These are phyloP conservation scores for Sialis fuliginosa DNA, from an alignment of 2,888 invertebrate genomes.

Conservation along the genomic window DNA sequence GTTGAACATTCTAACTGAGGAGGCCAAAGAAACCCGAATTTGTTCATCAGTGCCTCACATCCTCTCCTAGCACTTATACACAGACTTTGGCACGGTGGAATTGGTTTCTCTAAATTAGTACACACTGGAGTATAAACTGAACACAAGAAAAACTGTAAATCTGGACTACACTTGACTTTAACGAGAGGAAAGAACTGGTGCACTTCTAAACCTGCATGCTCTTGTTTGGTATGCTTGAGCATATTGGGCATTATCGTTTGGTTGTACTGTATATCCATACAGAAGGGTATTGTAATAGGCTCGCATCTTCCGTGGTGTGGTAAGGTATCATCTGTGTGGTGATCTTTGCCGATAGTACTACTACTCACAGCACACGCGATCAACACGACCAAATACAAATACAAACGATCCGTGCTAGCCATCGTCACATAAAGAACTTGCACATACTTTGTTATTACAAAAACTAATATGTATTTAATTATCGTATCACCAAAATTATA, in stretches of 20 bases:
- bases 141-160: slow-evolving; percentile 88
- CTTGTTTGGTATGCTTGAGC: slow-evolving; percentile 79
- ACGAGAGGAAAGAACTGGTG: slow-evolving; percentile 87
- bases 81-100: slow-evolving; percentile 80
- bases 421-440: too few species aligned
- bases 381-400: too few species aligned
- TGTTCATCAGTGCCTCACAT: slow-evolving; percentile 74
- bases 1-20: slow-evolving; percentile 72
- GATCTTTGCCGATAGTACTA: neutral
- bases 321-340: slow-evolving; percentile 20
- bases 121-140: slow-evolving; percentile 92
- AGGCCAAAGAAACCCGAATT: slow-evolving; percentile 81
- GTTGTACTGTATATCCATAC: slow-evolving; percentile 86
- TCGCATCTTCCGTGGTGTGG: slow-evolving; percentile 83
- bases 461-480: too few species aligned
- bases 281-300: slow-evolving; percentile 80
- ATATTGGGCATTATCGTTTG: slow-evolving; percentile 93
- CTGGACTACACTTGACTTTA: slow-evolving; percentile 86
- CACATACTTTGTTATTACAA: too few species aligned
- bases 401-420: too few species aligned
- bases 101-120: slow-evolving; percentile 74
- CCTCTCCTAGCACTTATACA: slow-evolving; percentile 75
- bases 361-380: too few species aligned
- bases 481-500: too few species aligned
- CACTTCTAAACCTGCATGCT: slow-evolving; percentile 85